Base-by-base conservation (phyloP, 2,888 invertebrate species). In the Andrena flavipes region DNA sequence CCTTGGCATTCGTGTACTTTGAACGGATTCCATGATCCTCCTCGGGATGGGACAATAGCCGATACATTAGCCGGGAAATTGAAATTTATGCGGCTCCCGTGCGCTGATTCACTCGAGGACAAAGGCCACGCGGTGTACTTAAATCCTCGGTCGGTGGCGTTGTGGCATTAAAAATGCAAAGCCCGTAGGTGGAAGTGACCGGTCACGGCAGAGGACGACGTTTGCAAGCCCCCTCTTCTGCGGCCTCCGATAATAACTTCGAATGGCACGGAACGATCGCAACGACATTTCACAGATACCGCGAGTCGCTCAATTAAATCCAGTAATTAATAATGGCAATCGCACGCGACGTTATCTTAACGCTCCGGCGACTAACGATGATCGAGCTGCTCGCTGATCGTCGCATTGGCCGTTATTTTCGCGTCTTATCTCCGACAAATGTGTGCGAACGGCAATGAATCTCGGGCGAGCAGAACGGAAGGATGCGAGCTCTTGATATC, bases 31-130 rank as follows among this genome's bases (percentile, higher is more conserved):
- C n/a, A n/a, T n/a, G n/a, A n/a, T n/a, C n/a, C n/a, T n/a, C n/a
- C n/a, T n/a, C n/a, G n/a, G n/a, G n/a, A 26, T n/a, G 26, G 26
- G 1, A 35, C 75, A 60, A 7, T 6, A 20, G 23, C 16, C 10
- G 16, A 65, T 13, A 7, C 56, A 16, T 33, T 10, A 69, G 59
- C 48, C 71, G 51, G 35, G 60, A 60, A 78, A 76, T 69, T 29
- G 33, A 68, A 86, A 76, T 84, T 76, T 76, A 84, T 71, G 63
- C 73, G 56, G 13, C 7, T 23, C 56, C 54, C n/a, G 35, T 20
- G 35, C 8, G 73, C 60, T 87, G 82, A 86, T 76, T 86, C 81
- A 88, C 68, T 4, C 59, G 74, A 80, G 71, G 82, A 86, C 76
- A 86, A 86, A 84, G 76, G 69, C 59, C 56, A 60, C 72, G 49